Evolutionary conservation across 2,888 invertebrate species (phyloP), one percentile per base, ranked within the genome.

Genomic region (Drosophila tanythrix): DNA sequence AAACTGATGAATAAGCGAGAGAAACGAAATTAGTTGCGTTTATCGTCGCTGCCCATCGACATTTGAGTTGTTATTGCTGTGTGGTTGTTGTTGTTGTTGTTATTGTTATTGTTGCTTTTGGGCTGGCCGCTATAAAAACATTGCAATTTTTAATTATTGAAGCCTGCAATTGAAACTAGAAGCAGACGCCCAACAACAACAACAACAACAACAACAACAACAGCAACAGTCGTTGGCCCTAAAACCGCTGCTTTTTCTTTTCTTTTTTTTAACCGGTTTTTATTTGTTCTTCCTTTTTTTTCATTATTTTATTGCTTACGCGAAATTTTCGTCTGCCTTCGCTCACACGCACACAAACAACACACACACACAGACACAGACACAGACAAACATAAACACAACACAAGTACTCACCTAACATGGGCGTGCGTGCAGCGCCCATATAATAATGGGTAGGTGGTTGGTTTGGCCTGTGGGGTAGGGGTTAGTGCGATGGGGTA

Each of bases 241-340:
- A 68, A 69, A 51, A 56, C 38, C 62, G 50, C 67, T 64, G 48
- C 58, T 62, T 71, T 46, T 46, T 46, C 46, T 46, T 46, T 46
- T 46, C 7, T 75, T 83, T 72, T 66, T 70, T 75, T 85, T 73
- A 85, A 85, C 85, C 88, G 83, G 85, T 56, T 88, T 88, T 77
- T 52, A 55, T 70, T 50, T 57, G 33, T 55, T 67, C 51, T 56
- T 74, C 50, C 55, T 58, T 59, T 48, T 48, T 75, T 82, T 79
- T 74, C 75, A 81, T 77, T 74, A 82, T 83, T 85, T 88, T 85
- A 85, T 88, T 86, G 82, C 74, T 85, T 83, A 82, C 74, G 88
- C 88, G 88, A 85, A 84, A 74, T 71, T 77, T 88, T 75, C 74
- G 88, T 82, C 78, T 80, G 83, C 74, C 79, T 64, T 61, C 36